Conservation (phyloP, 2,113 vertebrate genomes). For the Silurus asotus region DNA sequence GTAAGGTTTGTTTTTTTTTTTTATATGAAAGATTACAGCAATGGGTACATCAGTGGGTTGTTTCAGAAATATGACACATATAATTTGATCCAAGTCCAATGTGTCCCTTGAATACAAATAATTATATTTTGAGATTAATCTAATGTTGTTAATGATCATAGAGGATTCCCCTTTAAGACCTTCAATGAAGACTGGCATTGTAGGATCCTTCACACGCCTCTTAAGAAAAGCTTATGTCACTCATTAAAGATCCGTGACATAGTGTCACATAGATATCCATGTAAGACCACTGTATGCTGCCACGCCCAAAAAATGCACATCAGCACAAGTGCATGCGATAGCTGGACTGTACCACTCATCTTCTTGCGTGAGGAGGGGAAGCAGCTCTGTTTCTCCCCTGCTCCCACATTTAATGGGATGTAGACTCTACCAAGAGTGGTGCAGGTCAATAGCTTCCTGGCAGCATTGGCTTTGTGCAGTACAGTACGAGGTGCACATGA, state of each 20-base stretch:
- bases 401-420: neutral
- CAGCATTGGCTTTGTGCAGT: constrained; percentile 45
- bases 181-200: neutral
- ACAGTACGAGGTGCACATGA: constrained; percentile 38
- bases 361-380: constrained; percentile 28
- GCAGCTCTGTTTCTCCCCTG: neutral
- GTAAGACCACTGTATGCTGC: constrained; percentile 20
- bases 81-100: neutral
- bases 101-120: neutral
- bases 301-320: constrained; percentile 25
- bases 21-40: neutral
- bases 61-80: neutral
- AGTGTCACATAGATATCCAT: neutral
- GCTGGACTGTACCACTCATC: constrained; percentile 10
- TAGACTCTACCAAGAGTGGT: constrained; percentile 22
- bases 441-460: constrained; percentile 51
- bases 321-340: constrained; percentile 5
- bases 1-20: neutral
- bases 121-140: neutral
- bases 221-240: neutral
- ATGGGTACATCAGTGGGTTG: neutral
- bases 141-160: neutral
- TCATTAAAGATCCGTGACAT: neutral
- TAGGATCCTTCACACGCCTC: neutral
- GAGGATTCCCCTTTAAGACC: neutral